Evolutionary conservation across 1,140 invertebrate genomes (phyloP), one percentile per base, ranked within the genome.

Genomic region (Aphis craccivora): DNA sequence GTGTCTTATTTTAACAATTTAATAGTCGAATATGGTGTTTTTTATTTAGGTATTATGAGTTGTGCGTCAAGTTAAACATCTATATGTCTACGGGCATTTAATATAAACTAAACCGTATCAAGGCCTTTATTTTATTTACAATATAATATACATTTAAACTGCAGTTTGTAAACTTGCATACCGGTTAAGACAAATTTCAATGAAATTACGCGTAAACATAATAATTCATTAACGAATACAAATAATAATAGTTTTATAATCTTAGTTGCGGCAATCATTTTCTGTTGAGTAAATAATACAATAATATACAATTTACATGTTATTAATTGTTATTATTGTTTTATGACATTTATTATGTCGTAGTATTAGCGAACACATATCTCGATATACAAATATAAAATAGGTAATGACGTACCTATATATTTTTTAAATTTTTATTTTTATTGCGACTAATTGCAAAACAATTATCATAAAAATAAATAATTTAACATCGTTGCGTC

Each of bases 381-480:
- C 83, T 87, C 45, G 25, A 43, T 45, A 30, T 86, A n/a, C 1
- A 30, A 48, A 40, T 40, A 40, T 40, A 40, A 2, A 40, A 40
- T 51, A 18, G 14, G 14, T 35, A 14, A n/a, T 87, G 45, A 48
- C 45, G 45, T 35, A 48, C 45, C 30, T 35, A 86, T 87, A 35
- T n/a, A 45, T 87, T 45, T n/a, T 87, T 87, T 9, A n/a, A 87
- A 18, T 45, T 87, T 87, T 18, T n/a, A 87, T 87, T 87, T 87
- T 87, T 48, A 87, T 35, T 51, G 18, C 43, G 18, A 87, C 14
- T 1, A 14, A 45, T 86, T 43, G 48, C 83, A 40, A 25, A 40
- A 43, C 35, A n/a, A 18, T 45, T 30, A 18, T 40, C 14, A 48
- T 87, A 45, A 22, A 25, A 35, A 35, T 87, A 48, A 48, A 48